phyloP scores from a whole-genome alignment of 1,140 invertebrate species.

The Probaryconus sp. region DNA sequence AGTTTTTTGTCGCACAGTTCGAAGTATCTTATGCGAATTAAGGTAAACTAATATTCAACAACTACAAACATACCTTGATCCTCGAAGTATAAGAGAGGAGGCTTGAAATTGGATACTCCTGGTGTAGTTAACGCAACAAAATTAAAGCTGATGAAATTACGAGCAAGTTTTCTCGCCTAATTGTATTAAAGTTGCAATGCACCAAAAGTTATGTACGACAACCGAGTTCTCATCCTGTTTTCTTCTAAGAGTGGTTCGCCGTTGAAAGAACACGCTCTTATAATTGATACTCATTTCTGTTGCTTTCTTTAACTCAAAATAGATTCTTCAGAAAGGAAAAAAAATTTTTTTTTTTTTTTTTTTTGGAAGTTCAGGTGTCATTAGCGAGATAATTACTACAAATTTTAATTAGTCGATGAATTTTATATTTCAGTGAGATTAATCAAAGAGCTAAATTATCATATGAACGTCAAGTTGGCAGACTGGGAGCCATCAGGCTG shows the following conservation, averaged over 20 bases:
- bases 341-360: background rate
- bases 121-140: constrained; percentile 50
- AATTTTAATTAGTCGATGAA: no score
- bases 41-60: constrained; percentile 16
- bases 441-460: no score
- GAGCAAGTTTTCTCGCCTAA: constrained; percentile 57
- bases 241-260: constrained; percentile 9
- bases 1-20: no score
- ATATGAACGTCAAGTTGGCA: no score
- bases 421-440: no score
- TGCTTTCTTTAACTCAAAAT: background rate
- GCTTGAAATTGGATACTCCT: constrained; percentile 54
- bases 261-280: constrained; percentile 27
- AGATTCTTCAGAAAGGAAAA: no score
- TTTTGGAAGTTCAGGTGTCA: no score
- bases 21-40: background rate
- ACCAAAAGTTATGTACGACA: constrained; percentile 44
- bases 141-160: constrained; percentile 59
- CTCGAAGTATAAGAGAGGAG: constrained; percentile 27
- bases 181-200: constrained; percentile 57
- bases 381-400: no score
- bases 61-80: constrained; percentile 25
- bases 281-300: constrained; percentile 26
- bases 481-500: no score
- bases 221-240: constrained; percentile 10